Evolutionary conservation across 2,888 invertebrate species (phyloP).

Genomic region (Acanthopleura granulata): DNA sequence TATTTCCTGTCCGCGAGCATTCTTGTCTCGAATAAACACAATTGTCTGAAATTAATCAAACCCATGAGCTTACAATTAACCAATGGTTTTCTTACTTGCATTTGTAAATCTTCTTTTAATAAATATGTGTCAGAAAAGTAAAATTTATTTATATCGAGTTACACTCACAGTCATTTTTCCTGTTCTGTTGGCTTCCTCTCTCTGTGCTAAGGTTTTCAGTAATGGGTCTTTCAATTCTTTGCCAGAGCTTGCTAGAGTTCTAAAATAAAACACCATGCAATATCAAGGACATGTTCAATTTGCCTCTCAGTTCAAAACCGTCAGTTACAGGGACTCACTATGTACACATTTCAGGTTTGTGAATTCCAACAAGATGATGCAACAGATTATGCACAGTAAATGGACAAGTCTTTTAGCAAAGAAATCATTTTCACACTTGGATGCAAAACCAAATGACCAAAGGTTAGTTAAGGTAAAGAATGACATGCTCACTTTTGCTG

Average conservation of each 20-base stretch:
- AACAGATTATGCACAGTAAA: too few relatives aligned
- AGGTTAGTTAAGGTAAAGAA: not conserved
- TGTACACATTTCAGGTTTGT: too few relatives aligned
- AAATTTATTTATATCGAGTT: not conserved
- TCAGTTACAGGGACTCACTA: too few relatives aligned
- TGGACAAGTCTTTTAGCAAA: too few relatives aligned
- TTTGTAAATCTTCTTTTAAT: not conserved
- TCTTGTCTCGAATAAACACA: conserved; percentile 81
- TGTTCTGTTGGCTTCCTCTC: conserved; percentile 82
- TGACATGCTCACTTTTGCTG: conserved; percentile 65
- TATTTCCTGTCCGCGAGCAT: conserved; percentile 81
- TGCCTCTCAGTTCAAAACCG: too few relatives aligned
- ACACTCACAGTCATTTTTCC: conserved; percentile 76
- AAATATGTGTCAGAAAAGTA: not conserved
- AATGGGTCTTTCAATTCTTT: conserved; percentile 77
- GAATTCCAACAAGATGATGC: too few relatives aligned
- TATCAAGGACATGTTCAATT: too few relatives aligned
- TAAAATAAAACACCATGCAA: conserved; percentile 32
- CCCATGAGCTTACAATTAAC: not conserved
- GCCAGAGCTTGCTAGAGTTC: conserved; percentile 68
- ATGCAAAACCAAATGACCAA: too few relatives aligned
- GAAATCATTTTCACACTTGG: too few relatives aligned
- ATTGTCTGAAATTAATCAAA: conserved; percentile 71
- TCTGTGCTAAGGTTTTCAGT: conserved; percentile 78
- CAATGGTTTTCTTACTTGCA: not conserved